Evolutionary conservation across 2,888 invertebrate species (phyloP), one percentile per base, ranked within the genome.

Genomic region (Tubulanus polymorphus): DNA sequence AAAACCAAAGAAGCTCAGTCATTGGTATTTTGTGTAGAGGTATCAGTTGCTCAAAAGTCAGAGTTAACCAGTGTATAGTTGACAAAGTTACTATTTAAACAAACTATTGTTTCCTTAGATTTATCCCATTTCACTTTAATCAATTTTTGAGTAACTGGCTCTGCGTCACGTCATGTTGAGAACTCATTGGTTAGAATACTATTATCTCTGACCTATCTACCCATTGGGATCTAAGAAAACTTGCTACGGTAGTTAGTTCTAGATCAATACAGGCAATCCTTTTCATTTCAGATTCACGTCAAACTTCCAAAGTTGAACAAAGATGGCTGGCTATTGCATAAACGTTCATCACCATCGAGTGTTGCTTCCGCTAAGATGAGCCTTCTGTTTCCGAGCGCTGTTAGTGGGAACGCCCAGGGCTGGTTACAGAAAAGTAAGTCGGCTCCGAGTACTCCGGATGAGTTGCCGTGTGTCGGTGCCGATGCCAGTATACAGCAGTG

Each of bases 311-410:
- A 66, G 47, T 59, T 73, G 49, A 51, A 59, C 10, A 48, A 64
- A n/a, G 67, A 71, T 30, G 72, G 72, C 59, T 73, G 73, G 73
- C 63, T 73, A n/a, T n/a, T n/a, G n/a, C n/a, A n/a, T n/a, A n/a
- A n/a, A n/a, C n/a, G n/a, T n/a, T n/a, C n/a, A n/a, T n/a, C n/a
- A n/a, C n/a, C n/a, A n/a, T n/a, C n/a, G 3, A 28, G 32, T n/a
- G 25, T 20, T 18, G 32, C 37, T 23, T 41, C 37, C 3, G 32
- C 45, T 1, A n/a, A n/a, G n/a, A n/a, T n/a, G n/a, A n/a, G n/a
- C n/a, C n/a, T n/a, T n/a, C n/a, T n/a, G n/a, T n/a, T n/a, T n/a
- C n/a, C n/a, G n/a, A n/a, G n/a, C n/a, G n/a, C n/a, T n/a, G n/a
- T n/a, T n/a, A n/a, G n/a, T n/a, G n/a, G n/a, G n/a, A n/a, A n/a